Percentiles rank a stretch among this genome's conserved stretches.
phyloP scores from a whole-genome alignment of 2,888 invertebrate species.

The Scaeva pyrastri region DNA sequence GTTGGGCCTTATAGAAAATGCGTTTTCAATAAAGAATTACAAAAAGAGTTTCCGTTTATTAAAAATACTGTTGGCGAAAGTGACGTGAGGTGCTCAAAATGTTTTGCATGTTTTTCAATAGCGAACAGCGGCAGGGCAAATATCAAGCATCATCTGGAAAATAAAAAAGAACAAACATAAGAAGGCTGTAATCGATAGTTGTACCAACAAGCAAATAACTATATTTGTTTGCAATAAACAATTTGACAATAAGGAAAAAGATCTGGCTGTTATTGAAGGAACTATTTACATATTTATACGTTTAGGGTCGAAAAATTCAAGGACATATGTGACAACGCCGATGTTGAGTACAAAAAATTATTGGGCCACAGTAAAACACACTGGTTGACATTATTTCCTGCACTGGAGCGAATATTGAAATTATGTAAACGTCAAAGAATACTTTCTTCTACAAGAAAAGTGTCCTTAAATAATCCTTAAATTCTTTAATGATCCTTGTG shows the following conservation, averaged over 20 bases:
- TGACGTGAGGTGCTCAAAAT: no score
- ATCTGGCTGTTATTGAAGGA: constrained; percentile 76
- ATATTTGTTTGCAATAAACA: constrained; percentile 36
- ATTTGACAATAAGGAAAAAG: constrained; percentile 70
- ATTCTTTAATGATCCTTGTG: constrained; percentile 24
- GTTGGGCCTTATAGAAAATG: no score
- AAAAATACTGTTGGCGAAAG: no score
- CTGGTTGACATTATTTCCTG: constrained; percentile 30
- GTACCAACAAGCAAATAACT: no score
- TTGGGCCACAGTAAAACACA: constrained; percentile 34
- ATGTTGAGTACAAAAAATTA: constrained; percentile 37
- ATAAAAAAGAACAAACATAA: constrained; percentile 47
- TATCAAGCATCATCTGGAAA: constrained; percentile 25
- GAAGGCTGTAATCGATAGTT: constrained; percentile 24
- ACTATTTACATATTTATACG: constrained; percentile 54
- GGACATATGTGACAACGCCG: constrained; percentile 48
- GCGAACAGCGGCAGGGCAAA: background rate
- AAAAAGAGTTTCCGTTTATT: no score
- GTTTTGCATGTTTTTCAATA: background rate
- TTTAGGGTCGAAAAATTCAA: constrained; percentile 45
- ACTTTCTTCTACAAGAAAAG: constrained; percentile 31
- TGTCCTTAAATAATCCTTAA: constrained; percentile 21
- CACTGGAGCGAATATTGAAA: constrained; percentile 38
- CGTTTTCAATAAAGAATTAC: no score
- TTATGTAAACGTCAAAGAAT: constrained; percentile 29